phyloP scores from a whole-genome alignment of 53 echinoderm and acorn worm species.

The Holothuria leucospilota region DNA sequence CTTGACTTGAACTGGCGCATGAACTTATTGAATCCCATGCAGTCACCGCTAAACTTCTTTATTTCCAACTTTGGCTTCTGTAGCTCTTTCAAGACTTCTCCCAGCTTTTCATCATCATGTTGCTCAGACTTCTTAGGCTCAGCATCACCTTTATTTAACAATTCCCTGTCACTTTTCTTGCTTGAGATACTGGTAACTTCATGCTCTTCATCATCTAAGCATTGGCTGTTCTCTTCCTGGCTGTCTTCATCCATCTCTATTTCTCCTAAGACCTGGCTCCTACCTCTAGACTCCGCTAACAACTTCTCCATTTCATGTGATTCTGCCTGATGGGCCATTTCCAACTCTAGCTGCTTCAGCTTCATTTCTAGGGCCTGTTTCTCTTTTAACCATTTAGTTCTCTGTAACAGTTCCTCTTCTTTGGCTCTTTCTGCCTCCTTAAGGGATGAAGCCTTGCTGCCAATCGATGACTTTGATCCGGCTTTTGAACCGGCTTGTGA shows the following conservation, averaged over 20 bases:
- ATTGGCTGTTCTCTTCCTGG: background rate
- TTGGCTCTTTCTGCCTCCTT: background rate
- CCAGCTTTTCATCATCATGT: constrained; percentile 26
- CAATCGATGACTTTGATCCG: background rate
- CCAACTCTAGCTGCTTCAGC: constrained; percentile 9
- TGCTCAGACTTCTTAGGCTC: too few relatives aligned
- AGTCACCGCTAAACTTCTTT: constrained; percentile 64
- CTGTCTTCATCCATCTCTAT: background rate
- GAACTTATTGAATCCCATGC: constrained; percentile 52
- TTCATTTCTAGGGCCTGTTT: constrained; percentile 1
- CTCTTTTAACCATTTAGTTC: background rate
- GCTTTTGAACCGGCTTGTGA: constrained; percentile 1
- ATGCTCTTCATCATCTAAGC: background rate
- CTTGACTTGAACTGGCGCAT: constrained; percentile 63
- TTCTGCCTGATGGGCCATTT: constrained; percentile 16
- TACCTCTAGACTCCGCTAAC: constrained; percentile 15
- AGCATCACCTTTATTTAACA: background rate
- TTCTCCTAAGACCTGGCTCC: background rate
- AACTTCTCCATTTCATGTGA: background rate
- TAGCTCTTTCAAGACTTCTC: constrained; percentile 41
- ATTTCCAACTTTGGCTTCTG: constrained; percentile 57
- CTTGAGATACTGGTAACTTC: background rate
- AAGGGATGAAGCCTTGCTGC: constrained; percentile 2
- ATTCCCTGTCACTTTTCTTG: background rate
- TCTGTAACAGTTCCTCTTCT: background rate